A percentile compares a stretch with the other conserved stretches of the same genome.
These are phyloP conservation scores for Trachythela sp. DNA, from an alignment of 64 coral and sea anemone genomes.

Conservation along the genomic window DNA sequence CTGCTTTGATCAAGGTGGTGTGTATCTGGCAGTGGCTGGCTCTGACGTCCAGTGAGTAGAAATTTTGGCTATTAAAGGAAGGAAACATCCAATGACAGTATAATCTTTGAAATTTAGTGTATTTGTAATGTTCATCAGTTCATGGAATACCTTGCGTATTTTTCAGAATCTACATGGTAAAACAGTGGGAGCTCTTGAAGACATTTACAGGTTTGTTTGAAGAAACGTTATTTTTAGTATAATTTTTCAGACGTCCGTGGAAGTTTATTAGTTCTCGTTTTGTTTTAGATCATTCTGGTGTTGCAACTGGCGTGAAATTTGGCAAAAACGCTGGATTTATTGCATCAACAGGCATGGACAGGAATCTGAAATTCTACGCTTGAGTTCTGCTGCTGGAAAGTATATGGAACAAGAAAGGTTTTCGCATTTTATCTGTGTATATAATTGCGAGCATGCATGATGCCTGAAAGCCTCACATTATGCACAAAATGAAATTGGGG, in stretches of 20 bases:
- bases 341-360: slow-evolving; percentile 81
- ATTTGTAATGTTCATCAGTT: too few relatives aligned
- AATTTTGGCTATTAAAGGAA: too few relatives aligned
- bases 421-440: neutral
- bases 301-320: slow-evolving; percentile 89
- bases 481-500: too few relatives aligned
- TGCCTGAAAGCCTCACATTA: too few relatives aligned
- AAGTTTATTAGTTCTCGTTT: neutral
- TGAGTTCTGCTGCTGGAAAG: neutral
- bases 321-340: slow-evolving; percentile 77
- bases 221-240: too few relatives aligned
- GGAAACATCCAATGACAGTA: too few relatives aligned
- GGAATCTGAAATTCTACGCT: slow-evolving; percentile 95
- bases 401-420: neutral
- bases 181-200: slow-evolving; percentile 96
- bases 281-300: slow-evolving; percentile 72
- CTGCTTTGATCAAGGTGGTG: slow-evolving; percentile 98
- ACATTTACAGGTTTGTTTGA: slow-evolving; percentile 70
- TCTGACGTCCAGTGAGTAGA: slow-evolving; percentile 93
- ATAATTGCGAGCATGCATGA: neutral
- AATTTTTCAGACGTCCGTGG: too few relatives aligned
- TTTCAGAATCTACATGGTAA: slow-evolving; percentile 84
- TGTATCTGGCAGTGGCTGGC: slow-evolving; percentile 88
- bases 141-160: neutral
- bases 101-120: too few relatives aligned